These are phyloP conservation scores for Drosophila gunungcola DNA, from an alignment of 1,140 invertebrate species.

Conservation along the genomic window DNA sequence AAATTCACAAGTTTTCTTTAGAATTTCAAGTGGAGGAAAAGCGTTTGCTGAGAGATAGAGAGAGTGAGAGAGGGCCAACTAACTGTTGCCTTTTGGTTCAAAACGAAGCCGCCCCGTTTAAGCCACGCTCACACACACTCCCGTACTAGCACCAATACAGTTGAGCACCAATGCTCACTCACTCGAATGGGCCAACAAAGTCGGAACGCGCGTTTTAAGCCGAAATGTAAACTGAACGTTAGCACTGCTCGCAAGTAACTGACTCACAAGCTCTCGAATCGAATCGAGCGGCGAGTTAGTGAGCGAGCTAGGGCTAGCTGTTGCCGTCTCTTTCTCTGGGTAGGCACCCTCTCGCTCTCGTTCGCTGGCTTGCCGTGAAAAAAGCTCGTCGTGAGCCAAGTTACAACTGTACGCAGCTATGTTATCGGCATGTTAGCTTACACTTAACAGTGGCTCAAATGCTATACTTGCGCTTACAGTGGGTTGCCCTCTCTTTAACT, in stretches of 20 bases:
- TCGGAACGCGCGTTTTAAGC: constrained; percentile 33
- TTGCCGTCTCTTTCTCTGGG: background rate
- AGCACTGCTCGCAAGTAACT: constrained; percentile 72
- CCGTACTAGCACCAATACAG: constrained; percentile 20
- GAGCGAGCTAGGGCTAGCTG: constrained; percentile 40
- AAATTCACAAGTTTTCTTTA: constrained; percentile 2
- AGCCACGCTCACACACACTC: constrained; percentile 62
- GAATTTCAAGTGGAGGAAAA: background rate
- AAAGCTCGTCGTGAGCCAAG: constrained; percentile 26
- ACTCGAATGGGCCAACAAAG: constrained; percentile 14
- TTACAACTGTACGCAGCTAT: constrained; percentile 45
- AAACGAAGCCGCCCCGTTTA: constrained; percentile 60
- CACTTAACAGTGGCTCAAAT: constrained; percentile 21
- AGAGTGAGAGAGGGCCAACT: constrained; percentile 27
- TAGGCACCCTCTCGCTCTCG: constrained; percentile 1
- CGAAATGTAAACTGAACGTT: constrained; percentile 51
- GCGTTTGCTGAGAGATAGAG: constrained; percentile 27
- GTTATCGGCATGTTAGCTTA: constrained; percentile 4
- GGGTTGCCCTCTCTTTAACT: background rate
- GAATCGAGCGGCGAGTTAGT: constrained; percentile 11
- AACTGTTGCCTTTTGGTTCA: constrained; percentile 67
- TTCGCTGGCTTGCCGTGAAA: constrained; percentile 34
- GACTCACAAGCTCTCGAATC: constrained; percentile 47
- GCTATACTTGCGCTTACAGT: background rate
- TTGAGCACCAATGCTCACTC: constrained; percentile 33